Percentiles rank a stretch among this genome's conserved stretches.
Evolutionary conservation across 1,140 invertebrate species (phyloP).

Genomic region (Gryllus bimaculatus): DNA sequence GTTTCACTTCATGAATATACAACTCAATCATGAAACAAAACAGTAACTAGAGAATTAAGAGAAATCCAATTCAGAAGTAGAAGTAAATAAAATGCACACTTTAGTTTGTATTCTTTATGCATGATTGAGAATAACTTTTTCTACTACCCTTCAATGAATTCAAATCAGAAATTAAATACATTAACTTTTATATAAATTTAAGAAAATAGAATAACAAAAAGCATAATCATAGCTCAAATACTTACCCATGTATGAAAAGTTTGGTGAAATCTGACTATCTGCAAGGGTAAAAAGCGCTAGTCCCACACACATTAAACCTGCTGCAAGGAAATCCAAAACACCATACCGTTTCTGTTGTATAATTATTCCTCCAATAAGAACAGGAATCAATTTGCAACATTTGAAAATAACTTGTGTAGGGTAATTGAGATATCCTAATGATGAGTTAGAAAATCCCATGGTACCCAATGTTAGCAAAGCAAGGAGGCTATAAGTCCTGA

Average conservation of each 20-base stretch:
- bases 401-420: conserved; percentile 90
- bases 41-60: no score
- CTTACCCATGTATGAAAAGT: conserved; percentile 64
- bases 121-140: no score
- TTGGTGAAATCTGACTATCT: conserved; percentile 80
- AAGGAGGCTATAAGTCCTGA: conserved; percentile 68
- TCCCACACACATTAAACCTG: conserved; percentile 80
- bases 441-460: conserved; percentile 93
- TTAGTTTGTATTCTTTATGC: no score
- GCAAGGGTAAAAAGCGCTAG: conserved; percentile 86
- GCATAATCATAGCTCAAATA: background rate
- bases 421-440: conserved; percentile 92
- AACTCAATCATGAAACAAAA: no score
- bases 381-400: conserved; percentile 93
- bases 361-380: conserved; percentile 81
- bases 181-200: no score
- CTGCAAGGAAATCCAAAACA: conserved; percentile 72
- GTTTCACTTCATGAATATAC: no score
- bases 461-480: conserved; percentile 84
- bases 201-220: background rate
- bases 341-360: conserved; percentile 86
- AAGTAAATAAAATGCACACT: no score
- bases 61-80: no score
- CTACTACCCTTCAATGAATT: no score
- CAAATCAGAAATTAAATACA: no score